These are phyloP conservation scores for Poecilia picta DNA, from an alignment of 2,797 vertebrate genomes.

Conservation along the genomic window DNA sequence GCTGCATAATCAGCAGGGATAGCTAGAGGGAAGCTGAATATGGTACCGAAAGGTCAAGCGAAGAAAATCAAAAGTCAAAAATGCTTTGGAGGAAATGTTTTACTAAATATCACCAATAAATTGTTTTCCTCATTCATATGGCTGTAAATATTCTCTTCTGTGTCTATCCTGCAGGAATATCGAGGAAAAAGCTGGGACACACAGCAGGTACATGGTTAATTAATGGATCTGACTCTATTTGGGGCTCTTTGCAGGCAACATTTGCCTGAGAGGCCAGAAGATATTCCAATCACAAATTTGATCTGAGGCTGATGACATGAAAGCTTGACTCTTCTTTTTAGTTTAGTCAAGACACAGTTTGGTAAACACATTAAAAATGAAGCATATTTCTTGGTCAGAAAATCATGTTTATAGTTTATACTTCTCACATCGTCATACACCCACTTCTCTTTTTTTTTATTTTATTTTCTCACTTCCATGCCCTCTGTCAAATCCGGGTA, in stretches of 20 bases:
- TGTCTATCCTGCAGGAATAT: constrained; percentile 51
- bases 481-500: constrained; percentile 11
- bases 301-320: constrained; percentile 17
- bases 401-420: constrained; percentile 15
- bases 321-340: constrained; percentile 8
- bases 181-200: constrained; percentile 53
- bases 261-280: constrained; percentile 47
- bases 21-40: constrained; percentile 21
- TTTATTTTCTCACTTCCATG: constrained; percentile 22
- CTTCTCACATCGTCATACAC: neutral
- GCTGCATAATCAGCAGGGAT: constrained; percentile 55
- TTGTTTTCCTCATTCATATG: constrained; percentile 35
- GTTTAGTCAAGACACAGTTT: neutral
- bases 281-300: constrained; percentile 34
- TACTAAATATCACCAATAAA: constrained; percentile 13
- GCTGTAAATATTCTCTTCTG: constrained; percentile 31
- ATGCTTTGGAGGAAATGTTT: constrained; percentile 30
- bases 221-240: constrained; percentile 72
- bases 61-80: constrained; percentile 21
- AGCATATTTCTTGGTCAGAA: constrained; percentile 14
- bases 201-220: constrained; percentile 78
- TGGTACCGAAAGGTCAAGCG: constrained; percentile 21
- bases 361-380: constrained; percentile 2
- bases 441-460: neutral
- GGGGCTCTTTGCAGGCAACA: constrained; percentile 42